Conservation (phyloP, 2,113 vertebrate species). For the Pelecanus crispus region DNA sequence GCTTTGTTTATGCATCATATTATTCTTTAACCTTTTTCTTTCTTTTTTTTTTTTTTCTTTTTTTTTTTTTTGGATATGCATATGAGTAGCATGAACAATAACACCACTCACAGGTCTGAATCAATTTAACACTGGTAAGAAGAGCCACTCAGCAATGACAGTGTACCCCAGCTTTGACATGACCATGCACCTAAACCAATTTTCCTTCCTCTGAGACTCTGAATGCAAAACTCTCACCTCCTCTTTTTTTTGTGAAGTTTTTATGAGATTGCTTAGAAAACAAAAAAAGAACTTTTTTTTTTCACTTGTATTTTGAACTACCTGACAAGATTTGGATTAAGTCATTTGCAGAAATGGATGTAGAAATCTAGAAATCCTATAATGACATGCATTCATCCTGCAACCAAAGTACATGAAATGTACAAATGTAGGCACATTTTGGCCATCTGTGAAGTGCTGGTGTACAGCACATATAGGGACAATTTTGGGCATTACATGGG, state of each 20-base stretch:
- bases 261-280: background rate
- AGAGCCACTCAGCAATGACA: background rate
- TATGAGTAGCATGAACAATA: background rate
- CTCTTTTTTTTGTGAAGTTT: background rate
- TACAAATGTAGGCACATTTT: background rate
- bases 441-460: background rate
- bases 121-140: background rate
- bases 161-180: background rate
- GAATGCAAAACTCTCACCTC: background rate
- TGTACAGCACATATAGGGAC: background rate
- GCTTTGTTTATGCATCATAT: background rate
- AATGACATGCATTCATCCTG: background rate
- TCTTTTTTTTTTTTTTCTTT: fast-evolving
- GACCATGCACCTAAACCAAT: background rate
- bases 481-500: background rate
- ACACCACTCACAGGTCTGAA: background rate
- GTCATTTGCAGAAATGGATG: background rate
- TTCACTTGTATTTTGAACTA: background rate
- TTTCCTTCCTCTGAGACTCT: background rate
- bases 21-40: background rate
- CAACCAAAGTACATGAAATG: background rate
- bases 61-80: background rate
- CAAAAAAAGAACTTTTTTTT: background rate
- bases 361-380: background rate
- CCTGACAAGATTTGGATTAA: background rate